phyloP scores from a whole-genome alignment of 2,888 invertebrate species.

The Parnassius smintheus region DNA sequence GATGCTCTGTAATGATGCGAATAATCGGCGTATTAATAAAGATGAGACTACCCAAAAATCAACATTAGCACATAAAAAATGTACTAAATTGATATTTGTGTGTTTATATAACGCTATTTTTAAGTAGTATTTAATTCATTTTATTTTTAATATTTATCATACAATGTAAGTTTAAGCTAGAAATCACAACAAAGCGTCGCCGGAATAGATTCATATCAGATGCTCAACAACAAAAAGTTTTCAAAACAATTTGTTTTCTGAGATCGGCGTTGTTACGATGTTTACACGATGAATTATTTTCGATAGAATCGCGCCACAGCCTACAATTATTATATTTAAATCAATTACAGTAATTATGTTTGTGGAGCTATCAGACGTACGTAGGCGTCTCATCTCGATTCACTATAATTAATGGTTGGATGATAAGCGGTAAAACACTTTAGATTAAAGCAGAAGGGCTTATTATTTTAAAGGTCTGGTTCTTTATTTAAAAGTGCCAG shows the following conservation, averaged over 20 bases:
- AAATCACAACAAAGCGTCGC: conserved; percentile 32
- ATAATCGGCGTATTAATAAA: too few relatives aligned
- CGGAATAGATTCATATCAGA: conserved; percentile 11
- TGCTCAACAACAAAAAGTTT: conserved; percentile 29
- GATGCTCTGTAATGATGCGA: too few relatives aligned
- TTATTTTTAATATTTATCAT: background rate
- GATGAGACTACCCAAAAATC: too few relatives aligned
- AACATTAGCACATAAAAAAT: too few relatives aligned
- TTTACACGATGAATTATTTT: conserved; percentile 54
- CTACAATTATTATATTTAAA: conserved; percentile 73
- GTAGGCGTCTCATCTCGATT: conserved; percentile 62
- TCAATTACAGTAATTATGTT: conserved; percentile 76
- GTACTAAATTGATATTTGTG: too few relatives aligned
- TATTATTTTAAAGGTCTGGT: conserved; percentile 49
- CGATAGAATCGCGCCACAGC: conserved; percentile 53
- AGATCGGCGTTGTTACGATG: conserved; percentile 47
- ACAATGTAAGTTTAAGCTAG: conserved; percentile 35
- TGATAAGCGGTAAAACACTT: conserved; percentile 75
- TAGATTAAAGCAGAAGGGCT: conserved; percentile 68
- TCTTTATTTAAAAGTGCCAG: conserved; percentile 46
- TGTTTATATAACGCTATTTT: too few relatives aligned
- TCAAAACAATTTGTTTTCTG: conserved; percentile 33
- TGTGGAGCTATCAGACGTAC: conserved; percentile 46
- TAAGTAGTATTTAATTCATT: too few relatives aligned
- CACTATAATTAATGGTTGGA: conserved; percentile 66